Evolutionary conservation across 2,113 vertebrate genomes (phyloP), one percentile per base, ranked within the genome.

Genomic region (Scomber colias): DNA sequence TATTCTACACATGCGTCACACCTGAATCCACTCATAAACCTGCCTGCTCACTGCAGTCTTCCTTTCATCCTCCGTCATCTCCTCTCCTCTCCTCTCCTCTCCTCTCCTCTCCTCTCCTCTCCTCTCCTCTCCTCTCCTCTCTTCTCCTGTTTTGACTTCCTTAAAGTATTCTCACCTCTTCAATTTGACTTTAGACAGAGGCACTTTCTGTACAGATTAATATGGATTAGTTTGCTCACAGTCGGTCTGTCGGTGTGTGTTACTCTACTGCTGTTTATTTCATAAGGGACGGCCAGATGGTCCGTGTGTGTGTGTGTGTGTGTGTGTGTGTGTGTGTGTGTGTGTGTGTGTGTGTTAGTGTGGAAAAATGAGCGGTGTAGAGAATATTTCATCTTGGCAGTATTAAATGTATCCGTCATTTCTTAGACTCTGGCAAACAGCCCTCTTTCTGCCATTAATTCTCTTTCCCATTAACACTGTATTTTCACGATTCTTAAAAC

Each of bases 231-330:
- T 78, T 79, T 62, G 44, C 48, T 72, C 71, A 66, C 64, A 71
- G 66, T 80, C 55, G 49, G 48, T 21, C 35, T 3, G 49, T 40
- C 3, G 49, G 70, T 75, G 63, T 88, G 71, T 83, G 79, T 90
- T 88, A 72, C 71, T 65, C 54, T 44, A 2, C 78, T 92, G 74
- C 63, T 87, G 75, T 82, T 82, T 90, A 82, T 87, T 85, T 89
- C 83, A 88, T 72, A 57, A 24, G 53, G 56, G 63, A 68, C 11
- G 54, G 81, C 76, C 90, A 92, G 90, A 90, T 93, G 90, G 84
- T 79, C 76, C 27, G 49, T 54, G 35, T 61, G 60, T 59, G 59
- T 72, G 55, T 56, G 14, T 55, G 48, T 65, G 51, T 71, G 60
- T 35, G 31, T 35, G 55, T 56, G 14, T 55, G 48, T 65, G 51